These are phyloP conservation scores for Limanda limanda DNA, from an alignment of 2,113 vertebrate genomes.

Conservation along the genomic window DNA sequence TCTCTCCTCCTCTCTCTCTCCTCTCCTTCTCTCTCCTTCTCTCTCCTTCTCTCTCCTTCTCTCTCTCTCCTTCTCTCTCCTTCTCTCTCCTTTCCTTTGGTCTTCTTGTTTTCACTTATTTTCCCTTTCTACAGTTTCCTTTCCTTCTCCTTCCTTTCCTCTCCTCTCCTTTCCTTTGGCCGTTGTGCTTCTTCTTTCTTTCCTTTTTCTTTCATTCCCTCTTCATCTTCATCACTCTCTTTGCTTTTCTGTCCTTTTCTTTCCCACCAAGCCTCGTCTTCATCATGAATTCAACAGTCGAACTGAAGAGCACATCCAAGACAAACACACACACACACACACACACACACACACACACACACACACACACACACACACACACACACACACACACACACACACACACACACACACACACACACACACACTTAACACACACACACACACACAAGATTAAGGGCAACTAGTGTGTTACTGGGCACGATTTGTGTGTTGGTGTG, in stretches of 20 bases:
- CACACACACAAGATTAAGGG: conserved; percentile 1
- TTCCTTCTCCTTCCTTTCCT: not conserved
- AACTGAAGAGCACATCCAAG: not conserved
- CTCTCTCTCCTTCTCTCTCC: not conserved
- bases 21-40: not conserved
- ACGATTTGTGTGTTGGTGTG: not conserved
- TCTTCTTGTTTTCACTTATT: too few species aligned
- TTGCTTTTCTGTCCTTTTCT: not conserved
- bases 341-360: not conserved
- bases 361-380: not conserved
- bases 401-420: not conserved
- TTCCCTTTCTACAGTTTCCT: not conserved
- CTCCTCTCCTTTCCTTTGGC: not conserved
- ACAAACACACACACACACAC: conserved; percentile 6
- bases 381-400: conserved; percentile 12
- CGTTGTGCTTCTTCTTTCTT: too few species aligned
- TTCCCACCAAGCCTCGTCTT: not conserved
- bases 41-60: not conserved
- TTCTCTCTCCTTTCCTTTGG: not conserved
- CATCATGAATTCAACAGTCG: conserved; percentile 46
- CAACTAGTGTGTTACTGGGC: conserved; percentile 2
- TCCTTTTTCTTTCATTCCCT: not conserved
- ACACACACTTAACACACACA: not conserved
- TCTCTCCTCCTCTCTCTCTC: too few species aligned
- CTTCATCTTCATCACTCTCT: not conserved